Base-by-base conservation (phyloP, 1,140 invertebrate species). In the Cyrtorhinus lividipennis region DNA sequence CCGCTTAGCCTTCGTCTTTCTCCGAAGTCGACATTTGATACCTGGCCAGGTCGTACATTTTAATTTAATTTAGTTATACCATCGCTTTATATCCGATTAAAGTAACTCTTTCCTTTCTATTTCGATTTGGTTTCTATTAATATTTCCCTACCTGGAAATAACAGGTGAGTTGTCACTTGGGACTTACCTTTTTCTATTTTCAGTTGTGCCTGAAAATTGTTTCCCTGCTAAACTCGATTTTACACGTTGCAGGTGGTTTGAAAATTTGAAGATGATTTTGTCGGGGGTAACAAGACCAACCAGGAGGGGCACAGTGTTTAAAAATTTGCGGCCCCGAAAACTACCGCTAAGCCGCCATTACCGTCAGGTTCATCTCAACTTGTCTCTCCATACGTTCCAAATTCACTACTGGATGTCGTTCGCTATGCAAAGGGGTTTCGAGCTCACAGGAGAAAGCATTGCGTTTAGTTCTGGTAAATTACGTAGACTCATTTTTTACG, bases 401-500 rank as follows among this genome's bases (percentile, higher is more conserved):
- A 88, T 98, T 12, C 90, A 87, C 70, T 98, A 99, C 76, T 98
- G 95, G 95, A 95, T 96, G 84, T 98, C 95, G 0, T 96, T 93
- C 71, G 90, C 92, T 0, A 90, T 94, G 80, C 92, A 96, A 70
- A 82, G 91, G 66, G 96, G 96, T 0, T 88, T 95, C 62, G 89
- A 97, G 71, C 79, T 98, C 30, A 82, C 86, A n/a, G 91, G 92
- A 0, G 89, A 87, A 15, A 79, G 88, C 20, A 81, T 95, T 5
- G 85, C 86, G 0, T 88, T 88, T 58, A 88, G 87, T 67, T 92
- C 92, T 46, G 76, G 76, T 77, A 70, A n/a, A n/a, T n/a, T n/a
- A n/a, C n/a, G n/a, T n/a, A n/a, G n/a, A n/a, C n/a, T n/a, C 60
- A 13, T 61, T 30, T 23, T 61, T 58, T n/a, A 38, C 30, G 30